These are phyloP conservation scores for Megaustenia siamemsis DNA, from an alignment of 2,888 invertebrate genomes.

Conservation along the genomic window DNA sequence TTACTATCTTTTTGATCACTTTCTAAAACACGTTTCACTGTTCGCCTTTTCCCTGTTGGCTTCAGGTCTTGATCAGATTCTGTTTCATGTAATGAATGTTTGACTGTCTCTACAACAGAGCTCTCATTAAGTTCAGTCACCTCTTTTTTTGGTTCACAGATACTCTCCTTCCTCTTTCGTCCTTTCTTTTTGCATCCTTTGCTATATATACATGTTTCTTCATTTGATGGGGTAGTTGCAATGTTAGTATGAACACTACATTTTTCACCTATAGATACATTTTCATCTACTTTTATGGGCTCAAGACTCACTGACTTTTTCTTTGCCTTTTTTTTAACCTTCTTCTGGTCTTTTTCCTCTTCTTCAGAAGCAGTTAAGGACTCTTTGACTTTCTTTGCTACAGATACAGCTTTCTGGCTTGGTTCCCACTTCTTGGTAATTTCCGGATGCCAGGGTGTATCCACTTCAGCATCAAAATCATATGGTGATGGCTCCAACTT, in stretches of 20 bases:
- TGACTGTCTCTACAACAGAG: slow-evolving; percentile 55
- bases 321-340: slow-evolving; percentile 60
- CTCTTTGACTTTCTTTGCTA: slow-evolving; percentile 23
- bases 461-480: slow-evolving; percentile 55
- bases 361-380: slow-evolving; percentile 29
- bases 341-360: slow-evolving; percentile 55
- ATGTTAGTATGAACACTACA: background rate
- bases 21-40: slow-evolving; percentile 44
- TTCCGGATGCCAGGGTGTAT: slow-evolving; percentile 56
- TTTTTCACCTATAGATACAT: background rate
- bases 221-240: background rate
- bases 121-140: slow-evolving; percentile 54
- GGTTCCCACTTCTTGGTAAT: slow-evolving; percentile 60
- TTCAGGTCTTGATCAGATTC: slow-evolving; percentile 39
- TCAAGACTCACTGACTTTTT: slow-evolving; percentile 52
- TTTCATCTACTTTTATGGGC: slow-evolving; percentile 16
- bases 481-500: slow-evolving; percentile 57
- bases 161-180: slow-evolving; percentile 50
- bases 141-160: slow-evolving; percentile 45
- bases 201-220: slow-evolving; percentile 27
- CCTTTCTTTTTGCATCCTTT: slow-evolving; percentile 53
- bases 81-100: slow-evolving; percentile 48
- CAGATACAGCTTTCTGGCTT: slow-evolving; percentile 30
- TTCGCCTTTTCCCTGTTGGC: slow-evolving; percentile 32
- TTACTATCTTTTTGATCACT: slow-evolving; percentile 49